Evolutionary conservation across 2,113 vertebrate genomes (phyloP), one percentile per base, ranked within the genome.

Genomic region (Aegotheles bennettii): DNA sequence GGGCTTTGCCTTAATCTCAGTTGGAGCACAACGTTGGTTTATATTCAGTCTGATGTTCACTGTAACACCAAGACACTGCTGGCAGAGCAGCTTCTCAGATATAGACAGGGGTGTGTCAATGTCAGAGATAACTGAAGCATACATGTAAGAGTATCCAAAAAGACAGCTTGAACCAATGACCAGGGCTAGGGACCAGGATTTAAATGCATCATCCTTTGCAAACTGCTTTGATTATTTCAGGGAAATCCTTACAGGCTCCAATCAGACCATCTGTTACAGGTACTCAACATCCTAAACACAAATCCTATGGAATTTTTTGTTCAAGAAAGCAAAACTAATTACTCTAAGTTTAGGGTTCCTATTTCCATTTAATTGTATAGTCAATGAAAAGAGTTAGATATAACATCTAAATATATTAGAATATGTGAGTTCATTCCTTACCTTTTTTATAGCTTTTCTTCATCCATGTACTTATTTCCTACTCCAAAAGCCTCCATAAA

Each of bases 301-400:
- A 89, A 93, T 53, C 48, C 24, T 40, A 31, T 0, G 0, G 56
- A 24, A n/a, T 25, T 53, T 87, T 87, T 57, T 67, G 29, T 78
- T 71, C 51, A 47, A 79, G 74, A 47, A 16, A 87, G 26, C 26
- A 87, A 94, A 89, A 28, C 43, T 56, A 40, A 43, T 78, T 42
- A 87, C 56, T 87, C 87, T 63, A 71, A 84, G 21, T 93, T 84
- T 19, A 28, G 33, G 14, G 24, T 43, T 91, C 43, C 35, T 79
- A 20, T 67, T 95, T 94, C 56, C 57, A 64, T 82, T 47, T 75
- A 36, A 20, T 65, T 51, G 5, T 13, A 35, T 7, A 60, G 56
- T 23, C 24, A 75, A 24, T 13, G 21, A 53, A 57, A 68, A 81
- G 23, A 15, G 7, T 63, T 54, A 42, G 40, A 31, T 1, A 1